Conservation (phyloP, 2,113 vertebrate species). For the Salvator merianae region DNA sequence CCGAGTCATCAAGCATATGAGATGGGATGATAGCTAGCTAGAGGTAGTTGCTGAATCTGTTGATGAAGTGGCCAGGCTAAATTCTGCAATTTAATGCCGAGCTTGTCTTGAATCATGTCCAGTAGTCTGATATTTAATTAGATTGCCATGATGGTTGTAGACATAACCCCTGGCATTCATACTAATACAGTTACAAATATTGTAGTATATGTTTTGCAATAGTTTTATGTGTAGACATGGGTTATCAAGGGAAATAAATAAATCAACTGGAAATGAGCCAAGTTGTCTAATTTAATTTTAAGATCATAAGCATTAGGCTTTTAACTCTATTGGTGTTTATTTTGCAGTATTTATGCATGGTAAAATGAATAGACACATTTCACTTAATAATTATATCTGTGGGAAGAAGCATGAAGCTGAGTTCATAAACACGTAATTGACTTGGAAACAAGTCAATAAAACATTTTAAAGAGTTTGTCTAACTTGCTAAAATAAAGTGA, state of each 20-base stretch:
- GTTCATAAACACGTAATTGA: slow-evolving; percentile 47
- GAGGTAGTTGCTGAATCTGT: slow-evolving; percentile 61
- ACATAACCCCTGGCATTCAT: slow-evolving; percentile 58
- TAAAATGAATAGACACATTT: slow-evolving; percentile 13
- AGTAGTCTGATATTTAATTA: slow-evolving; percentile 64
- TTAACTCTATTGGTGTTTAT: slow-evolving; percentile 36
- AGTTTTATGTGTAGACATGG: slow-evolving; percentile 47
- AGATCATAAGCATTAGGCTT: slow-evolving; percentile 50
- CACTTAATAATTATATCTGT: slow-evolving; percentile 35
- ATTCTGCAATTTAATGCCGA: slow-evolving; percentile 70
- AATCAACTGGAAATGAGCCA: slow-evolving; percentile 68
- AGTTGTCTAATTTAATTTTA: slow-evolving; percentile 61
- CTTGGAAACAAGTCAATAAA: slow-evolving; percentile 54
- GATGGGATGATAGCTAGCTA: slow-evolving; percentile 53
- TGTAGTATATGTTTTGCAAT: slow-evolving; percentile 44
- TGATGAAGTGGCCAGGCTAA: slow-evolving; percentile 59
- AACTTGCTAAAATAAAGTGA: slow-evolving; percentile 48
- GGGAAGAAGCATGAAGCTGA: slow-evolving; percentile 37
- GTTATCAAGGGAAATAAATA: slow-evolving; percentile 46
- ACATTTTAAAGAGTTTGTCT: slow-evolving; percentile 53
- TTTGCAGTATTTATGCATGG: slow-evolving; percentile 28
- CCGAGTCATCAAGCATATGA: slow-evolving; percentile 71
- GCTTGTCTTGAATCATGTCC: slow-evolving; percentile 71
- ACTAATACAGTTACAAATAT: slow-evolving; percentile 48
- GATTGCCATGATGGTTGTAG: slow-evolving; percentile 62